Percentiles rank a stretch among this genome's conserved stretches.
phyloP scores from a whole-genome alignment of 2,888 invertebrate species.

The Macrophya annulata region DNA sequence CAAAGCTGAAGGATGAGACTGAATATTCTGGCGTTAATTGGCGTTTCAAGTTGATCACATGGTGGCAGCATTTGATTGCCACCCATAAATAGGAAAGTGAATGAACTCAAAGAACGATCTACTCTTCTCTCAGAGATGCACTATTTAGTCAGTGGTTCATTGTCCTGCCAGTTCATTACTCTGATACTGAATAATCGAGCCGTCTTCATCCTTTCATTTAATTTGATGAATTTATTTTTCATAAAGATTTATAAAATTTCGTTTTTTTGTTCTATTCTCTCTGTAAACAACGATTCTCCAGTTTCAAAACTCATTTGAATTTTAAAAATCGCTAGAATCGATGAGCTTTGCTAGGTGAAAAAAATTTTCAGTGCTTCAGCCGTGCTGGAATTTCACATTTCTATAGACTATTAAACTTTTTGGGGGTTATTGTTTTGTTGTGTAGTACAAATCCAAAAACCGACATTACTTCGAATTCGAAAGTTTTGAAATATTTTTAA shows the following conservation, averaged over 20 bases:
- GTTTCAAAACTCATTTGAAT: neutral
- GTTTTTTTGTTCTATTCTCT: neutral
- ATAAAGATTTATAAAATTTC: neutral
- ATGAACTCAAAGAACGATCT: constrained; percentile 37
- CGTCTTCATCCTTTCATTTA: neutral
- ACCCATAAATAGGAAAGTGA: constrained; percentile 18
- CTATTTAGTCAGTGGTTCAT: neutral
- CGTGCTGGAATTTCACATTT: neutral
- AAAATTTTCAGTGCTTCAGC: neutral
- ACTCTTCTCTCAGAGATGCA: neutral
- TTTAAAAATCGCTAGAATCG: neutral
- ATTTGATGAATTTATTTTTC: neutral
- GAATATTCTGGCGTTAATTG: constrained; percentile 49
- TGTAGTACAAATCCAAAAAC: neutral
- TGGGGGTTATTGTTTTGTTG: neutral
- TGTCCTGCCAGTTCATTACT: neutral
- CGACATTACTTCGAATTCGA: neutral
- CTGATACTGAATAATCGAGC: neutral
- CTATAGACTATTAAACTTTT: neutral
- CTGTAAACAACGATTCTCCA: neutral
- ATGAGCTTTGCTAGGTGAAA: too few relatives aligned
- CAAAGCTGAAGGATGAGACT: constrained; percentile 33
- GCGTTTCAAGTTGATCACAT: constrained; percentile 38
- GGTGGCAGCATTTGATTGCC: constrained; percentile 29
- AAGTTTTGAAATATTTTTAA: neutral